Percentiles rank a stretch among this genome's conserved stretches.
Evolutionary conservation across 2,113 vertebrate genomes (phyloP).

Genomic region (Percopsis transmontana): DNA sequence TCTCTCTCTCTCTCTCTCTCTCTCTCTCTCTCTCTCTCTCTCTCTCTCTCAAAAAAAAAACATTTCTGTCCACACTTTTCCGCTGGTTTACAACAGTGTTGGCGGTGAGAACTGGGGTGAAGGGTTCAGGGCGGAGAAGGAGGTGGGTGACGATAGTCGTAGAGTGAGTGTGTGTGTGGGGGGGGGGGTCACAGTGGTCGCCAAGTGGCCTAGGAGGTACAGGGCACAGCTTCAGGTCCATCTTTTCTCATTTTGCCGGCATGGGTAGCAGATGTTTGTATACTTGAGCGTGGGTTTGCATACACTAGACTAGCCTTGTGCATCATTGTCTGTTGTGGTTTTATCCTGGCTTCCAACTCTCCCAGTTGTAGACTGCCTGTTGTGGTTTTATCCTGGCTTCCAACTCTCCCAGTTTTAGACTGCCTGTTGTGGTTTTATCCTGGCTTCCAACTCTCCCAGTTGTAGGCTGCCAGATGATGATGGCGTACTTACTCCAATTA

Average conservation of each 20-base stretch:
- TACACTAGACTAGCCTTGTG: constrained; percentile 8
- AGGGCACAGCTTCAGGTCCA: background rate
- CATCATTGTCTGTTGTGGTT: constrained; percentile 33
- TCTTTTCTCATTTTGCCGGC: background rate
- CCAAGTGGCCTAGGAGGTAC: no score
- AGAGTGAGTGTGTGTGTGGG: no score
- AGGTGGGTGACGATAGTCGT: background rate
- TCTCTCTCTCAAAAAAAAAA: no score
- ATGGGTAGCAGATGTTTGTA: constrained; percentile 59
- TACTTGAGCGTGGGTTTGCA: background rate
- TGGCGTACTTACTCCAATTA: constrained; percentile 50
- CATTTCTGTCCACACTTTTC: no score
- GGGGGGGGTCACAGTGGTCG: background rate
- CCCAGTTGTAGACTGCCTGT: no score
- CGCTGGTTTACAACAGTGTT: no score
- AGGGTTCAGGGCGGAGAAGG: background rate
- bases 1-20: no score
- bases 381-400: no score
- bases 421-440: constrained; percentile 39
- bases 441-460: constrained; percentile 44
- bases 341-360: no score
- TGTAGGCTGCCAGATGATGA: constrained; percentile 37
- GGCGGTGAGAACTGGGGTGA: background rate
- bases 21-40: no score
- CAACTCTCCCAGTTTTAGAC: no score